Base-by-base conservation (phyloP, 2,797 vertebrate species). In the Lepidocolaptes lacrymiger region DNA sequence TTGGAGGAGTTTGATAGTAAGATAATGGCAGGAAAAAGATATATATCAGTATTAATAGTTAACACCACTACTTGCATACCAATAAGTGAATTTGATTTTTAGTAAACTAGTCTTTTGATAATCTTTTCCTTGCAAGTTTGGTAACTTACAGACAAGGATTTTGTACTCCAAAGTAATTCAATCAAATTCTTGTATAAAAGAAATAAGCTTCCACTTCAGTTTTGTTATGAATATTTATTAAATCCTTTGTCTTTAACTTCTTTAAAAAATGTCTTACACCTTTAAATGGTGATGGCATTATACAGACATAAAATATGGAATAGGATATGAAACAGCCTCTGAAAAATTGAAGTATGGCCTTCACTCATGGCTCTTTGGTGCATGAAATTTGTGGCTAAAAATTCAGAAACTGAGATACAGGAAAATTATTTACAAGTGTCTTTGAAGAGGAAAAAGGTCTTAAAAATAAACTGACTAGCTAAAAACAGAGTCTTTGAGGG, bases 151-250 rank as follows among this genome's bases (percentile, higher is more conserved):
- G 28, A n/a, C 34, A 39, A 64, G 9, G 23, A 80, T 41, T 80
- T 89, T 7, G 12, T 36, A 71, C 7, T 56, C 22, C 23, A 32
- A 64, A 62, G 27, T 74, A 59, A 67, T 56, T 67, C 43, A 54
- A 72, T 64, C 4, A 69, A 76, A 56, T 30, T 88, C 7, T 58
- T 78, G 2, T 36, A 46, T n/a, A 51, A 92, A 94, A 66, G 10
- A 8, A 90, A 43, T 23, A 8, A 67, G 16, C 6, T 71, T 69
- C 78, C 10, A 6, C 5, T 62, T 61, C 30, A 2, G 2, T 20
- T 91, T 93, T 64, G 4, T 14, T 83, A 68, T 3, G 91, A 95
- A 68, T 63, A 77, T 73, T 94, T 93, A 96, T 76, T 92, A 72
- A 66, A 68, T 36, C 20, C 19, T 87, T 64, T 27, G 58, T 39